phyloP scores from a whole-genome alignment of 2,797 vertebrate species.

The Peromyscus eremicus region DNA sequence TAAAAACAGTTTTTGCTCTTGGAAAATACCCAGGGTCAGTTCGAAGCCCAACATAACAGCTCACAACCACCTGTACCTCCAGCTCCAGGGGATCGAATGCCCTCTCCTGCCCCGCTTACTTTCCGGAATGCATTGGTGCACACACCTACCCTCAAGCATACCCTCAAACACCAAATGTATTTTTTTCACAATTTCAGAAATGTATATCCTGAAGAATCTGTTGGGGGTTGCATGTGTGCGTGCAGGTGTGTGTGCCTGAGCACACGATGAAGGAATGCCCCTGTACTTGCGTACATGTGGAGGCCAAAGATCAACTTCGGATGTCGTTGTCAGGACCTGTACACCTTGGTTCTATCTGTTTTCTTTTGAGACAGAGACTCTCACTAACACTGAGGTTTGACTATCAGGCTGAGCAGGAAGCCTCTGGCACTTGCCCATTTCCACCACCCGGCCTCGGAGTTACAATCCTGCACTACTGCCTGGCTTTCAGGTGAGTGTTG shows the following conservation, averaged over 20 bases:
- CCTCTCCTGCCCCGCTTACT: background rate
- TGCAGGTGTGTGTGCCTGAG: background rate
- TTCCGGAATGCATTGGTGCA: background rate
- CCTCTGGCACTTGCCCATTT: background rate
- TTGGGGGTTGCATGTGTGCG: background rate
- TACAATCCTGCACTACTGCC: background rate
- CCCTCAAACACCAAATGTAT: background rate
- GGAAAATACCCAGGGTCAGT: background rate
- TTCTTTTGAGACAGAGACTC: background rate
- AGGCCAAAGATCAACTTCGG: background rate
- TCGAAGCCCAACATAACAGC: background rate
- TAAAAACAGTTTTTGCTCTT: background rate
- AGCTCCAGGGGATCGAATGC: background rate
- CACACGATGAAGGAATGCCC: too few relatives aligned
- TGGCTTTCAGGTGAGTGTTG: background rate
- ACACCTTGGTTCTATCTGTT: background rate
- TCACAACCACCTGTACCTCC: background rate
- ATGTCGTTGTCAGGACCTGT: background rate
- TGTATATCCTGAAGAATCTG: slow-evolving; percentile 2
- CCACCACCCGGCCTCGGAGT: background rate
- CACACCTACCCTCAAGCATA: background rate
- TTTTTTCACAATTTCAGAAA: slow-evolving; percentile 25
- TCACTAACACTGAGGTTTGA: background rate
- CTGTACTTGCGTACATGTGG: background rate
- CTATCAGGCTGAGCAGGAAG: background rate